Evolutionary conservation across 2,113 vertebrate species (phyloP).

Genomic region (Microcebus lehilahytsara): DNA sequence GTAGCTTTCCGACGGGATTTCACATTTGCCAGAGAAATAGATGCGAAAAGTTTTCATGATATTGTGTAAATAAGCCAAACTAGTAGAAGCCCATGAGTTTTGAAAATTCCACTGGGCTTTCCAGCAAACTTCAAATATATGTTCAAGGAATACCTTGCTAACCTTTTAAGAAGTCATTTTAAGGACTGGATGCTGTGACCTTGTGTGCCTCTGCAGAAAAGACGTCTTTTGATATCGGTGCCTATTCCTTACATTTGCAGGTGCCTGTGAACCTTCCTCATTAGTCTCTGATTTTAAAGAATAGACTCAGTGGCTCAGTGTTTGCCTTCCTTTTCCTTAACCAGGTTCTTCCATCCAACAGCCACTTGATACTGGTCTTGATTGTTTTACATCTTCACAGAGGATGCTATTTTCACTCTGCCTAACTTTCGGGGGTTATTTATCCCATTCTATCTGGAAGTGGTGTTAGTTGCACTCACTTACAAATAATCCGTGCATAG

Average conservation of each 20-base stretch:
- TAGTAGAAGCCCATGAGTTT: not conserved
- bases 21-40: not conserved
- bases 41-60: not conserved
- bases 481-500: not conserved
- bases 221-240: not conserved
- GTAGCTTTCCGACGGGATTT: not conserved
- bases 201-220: not conserved
- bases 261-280: not conserved
- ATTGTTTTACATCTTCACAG: not conserved
- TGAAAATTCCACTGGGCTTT: not conserved
- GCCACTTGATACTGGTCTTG: not conserved
- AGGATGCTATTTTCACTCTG: not conserved
- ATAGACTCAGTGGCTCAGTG: not conserved
- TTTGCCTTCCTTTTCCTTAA: not conserved
- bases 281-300: not conserved
- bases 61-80: not conserved
- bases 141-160: not conserved
- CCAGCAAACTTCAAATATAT: not conserved
- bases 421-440: not conserved
- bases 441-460: not conserved
- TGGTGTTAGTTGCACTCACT: not conserved
- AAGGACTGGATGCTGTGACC: no score
- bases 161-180: not conserved
- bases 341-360: not conserved
- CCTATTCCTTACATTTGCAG: not conserved